Conservation (phyloP, 1,140 invertebrate genomes). For the Atta colombica region DNA sequence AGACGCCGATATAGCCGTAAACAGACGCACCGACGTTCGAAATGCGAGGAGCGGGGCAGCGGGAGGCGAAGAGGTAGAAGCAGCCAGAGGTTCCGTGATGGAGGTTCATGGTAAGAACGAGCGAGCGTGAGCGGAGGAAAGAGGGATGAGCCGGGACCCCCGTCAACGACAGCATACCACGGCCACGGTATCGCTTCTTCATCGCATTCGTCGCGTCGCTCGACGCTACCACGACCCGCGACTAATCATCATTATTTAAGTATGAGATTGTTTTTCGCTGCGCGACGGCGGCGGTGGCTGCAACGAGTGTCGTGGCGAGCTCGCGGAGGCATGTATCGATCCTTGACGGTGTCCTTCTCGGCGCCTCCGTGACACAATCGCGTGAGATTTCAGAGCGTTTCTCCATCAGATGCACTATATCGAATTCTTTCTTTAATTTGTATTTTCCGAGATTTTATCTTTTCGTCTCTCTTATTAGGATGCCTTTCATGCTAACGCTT, state of each 20-base stretch:
- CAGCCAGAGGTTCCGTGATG: neutral
- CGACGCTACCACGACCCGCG: slow-evolving; percentile 72
- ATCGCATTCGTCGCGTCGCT: slow-evolving; percentile 81
- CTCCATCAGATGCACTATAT: neutral
- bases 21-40: slow-evolving; percentile 40
- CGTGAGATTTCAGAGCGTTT: slow-evolving; percentile 8
- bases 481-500: no score
- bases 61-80: neutral
- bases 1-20: slow-evolving; percentile 63
- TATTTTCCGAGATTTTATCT: neutral
- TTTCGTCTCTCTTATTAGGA: neutral
- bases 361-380: slow-evolving; percentile 1
- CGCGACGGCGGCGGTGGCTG: slow-evolving; percentile 26
- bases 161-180: slow-evolving; percentile 78
- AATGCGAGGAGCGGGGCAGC: slow-evolving; percentile 27
- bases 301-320: slow-evolving; percentile 7
- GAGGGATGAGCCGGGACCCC: slow-evolving; percentile 69
- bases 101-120: slow-evolving; percentile 25
- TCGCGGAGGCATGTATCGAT: slow-evolving; percentile 47
- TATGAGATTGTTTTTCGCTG: slow-evolving; percentile 77
- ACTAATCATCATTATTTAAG: slow-evolving; percentile 83
- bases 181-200: slow-evolving; percentile 79
- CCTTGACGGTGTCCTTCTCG: neutral
- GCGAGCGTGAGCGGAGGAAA: slow-evolving; percentile 6
- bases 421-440: neutral